A percentile compares a stretch with the other conserved stretches of the same genome.
phyloP scores from a whole-genome alignment of 2,113 vertebrate genomes.

The Recurvirostra avosetta region DNA sequence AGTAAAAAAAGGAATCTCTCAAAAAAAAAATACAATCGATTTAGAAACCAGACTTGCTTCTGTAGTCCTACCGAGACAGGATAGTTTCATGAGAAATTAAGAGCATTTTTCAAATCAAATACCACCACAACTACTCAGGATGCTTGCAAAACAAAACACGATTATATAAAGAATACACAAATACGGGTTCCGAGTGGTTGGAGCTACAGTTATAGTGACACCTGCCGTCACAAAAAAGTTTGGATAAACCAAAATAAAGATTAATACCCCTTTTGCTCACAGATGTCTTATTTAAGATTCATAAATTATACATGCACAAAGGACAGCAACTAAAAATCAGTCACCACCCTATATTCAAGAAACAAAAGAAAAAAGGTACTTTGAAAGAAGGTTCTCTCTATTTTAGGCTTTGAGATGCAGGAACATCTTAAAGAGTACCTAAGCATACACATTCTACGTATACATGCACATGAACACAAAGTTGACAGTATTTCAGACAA shows the following conservation, averaged over 20 bases:
- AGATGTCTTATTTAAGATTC: neutral
- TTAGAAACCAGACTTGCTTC: neutral
- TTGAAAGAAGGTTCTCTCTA: neutral
- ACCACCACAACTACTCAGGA: neutral
- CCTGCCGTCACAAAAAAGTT: neutral
- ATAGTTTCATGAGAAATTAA: neutral
- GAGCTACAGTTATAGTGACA: neutral
- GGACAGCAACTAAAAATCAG: neutral
- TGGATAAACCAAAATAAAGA: neutral
- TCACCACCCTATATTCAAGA: neutral
- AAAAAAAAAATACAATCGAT: neutral
- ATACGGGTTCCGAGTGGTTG: neutral
- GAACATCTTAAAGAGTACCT: neutral
- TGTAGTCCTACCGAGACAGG: neutral
- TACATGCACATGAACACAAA: neutral
- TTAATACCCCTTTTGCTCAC: neutral
- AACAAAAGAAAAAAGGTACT: neutral
- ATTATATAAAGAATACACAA: neutral
- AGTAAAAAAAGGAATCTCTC: neutral
- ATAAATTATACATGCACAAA: neutral
- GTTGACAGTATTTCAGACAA: neutral
- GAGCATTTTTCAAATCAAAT: neutral
- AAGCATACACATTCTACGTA: accelerated
- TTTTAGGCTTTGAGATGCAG: neutral
- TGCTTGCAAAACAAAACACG: neutral